Evolutionary conservation across 2,888 invertebrate genomes (phyloP).

Genomic region (Lasioglossum leucozonium): DNA sequence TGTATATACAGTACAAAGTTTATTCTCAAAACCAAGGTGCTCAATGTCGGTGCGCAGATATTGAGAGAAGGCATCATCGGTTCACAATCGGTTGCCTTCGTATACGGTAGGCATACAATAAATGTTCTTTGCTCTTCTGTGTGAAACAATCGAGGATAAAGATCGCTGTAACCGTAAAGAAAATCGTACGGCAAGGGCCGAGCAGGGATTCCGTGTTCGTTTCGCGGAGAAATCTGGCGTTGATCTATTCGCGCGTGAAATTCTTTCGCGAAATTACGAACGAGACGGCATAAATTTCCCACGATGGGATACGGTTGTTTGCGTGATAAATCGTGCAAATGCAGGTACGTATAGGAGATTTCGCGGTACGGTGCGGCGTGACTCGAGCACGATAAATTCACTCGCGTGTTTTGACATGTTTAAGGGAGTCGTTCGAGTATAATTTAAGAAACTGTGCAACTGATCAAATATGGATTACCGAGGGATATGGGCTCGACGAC

Average conservation of each 20-base stretch:
- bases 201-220: neutral
- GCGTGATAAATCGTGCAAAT: slow-evolving; percentile 17
- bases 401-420: slow-evolving; percentile 12
- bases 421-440: slow-evolving; percentile 2
- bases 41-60: too few relatives aligned
- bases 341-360: neutral
- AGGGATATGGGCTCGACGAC: slow-evolving; percentile 10
- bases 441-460: slow-evolving; percentile 28
- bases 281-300: slow-evolving; percentile 21
- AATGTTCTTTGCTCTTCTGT: neutral
- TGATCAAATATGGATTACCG: slow-evolving; percentile 46
- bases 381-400: slow-evolving; percentile 24
- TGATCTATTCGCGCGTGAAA: slow-evolving; percentile 6
- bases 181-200: neutral
- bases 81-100: too few relatives aligned
- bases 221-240: neutral
- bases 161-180: neutral
- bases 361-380: neutral
- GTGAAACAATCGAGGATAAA: neutral
- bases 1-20: too few relatives aligned
- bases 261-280: slow-evolving; percentile 1
- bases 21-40: too few relatives aligned
- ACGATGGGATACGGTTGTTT: neutral
- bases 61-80: too few relatives aligned
- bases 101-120: too few relatives aligned